Conservation (phyloP, 2,797 vertebrate species). For the Myotis findleyi region DNA sequence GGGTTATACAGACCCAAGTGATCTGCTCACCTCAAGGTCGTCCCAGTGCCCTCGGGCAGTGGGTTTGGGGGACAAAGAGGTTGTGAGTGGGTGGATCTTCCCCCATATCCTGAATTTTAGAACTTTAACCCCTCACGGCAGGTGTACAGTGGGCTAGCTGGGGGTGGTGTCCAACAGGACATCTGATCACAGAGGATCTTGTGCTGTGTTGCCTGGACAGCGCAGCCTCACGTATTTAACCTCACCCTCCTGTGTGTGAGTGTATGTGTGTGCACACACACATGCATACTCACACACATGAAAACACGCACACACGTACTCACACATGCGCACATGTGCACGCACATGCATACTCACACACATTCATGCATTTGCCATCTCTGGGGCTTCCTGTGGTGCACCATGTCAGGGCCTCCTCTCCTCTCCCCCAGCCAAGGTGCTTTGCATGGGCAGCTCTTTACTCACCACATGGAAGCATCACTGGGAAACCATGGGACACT, state of each 20-base stretch:
- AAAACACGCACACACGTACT: too few relatives aligned
- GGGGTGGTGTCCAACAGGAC: background rate
- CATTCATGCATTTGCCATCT: background rate
- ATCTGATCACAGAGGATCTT: background rate
- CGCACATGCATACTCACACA: background rate
- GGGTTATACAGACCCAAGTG: conserved; percentile 70
- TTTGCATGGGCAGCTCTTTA: conserved; percentile 57
- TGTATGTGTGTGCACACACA: too few relatives aligned
- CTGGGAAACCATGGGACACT: background rate
- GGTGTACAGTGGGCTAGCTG: conserved; percentile 16
- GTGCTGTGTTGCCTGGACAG: background rate
- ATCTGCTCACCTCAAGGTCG: conserved; percentile 52
- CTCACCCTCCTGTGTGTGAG: background rate
- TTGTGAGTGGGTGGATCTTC: background rate
- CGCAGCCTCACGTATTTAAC: background rate
- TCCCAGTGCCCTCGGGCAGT: background rate
- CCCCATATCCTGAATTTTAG: conserved; percentile 46
- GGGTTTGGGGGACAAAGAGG: conserved; percentile 14
- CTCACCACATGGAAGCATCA: background rate
- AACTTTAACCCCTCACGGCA: conserved; percentile 61
- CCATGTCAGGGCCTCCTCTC: background rate
- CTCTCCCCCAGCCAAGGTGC: conserved; percentile 47
- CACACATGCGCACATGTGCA: too few relatives aligned
- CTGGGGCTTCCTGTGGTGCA: background rate
- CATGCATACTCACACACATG: too few relatives aligned